A percentile compares a stretch with the other conserved stretches of the same genome.
These are phyloP conservation scores for Sylvietta virens DNA, from an alignment of 2,113 vertebrate genomes.

Conservation along the genomic window DNA sequence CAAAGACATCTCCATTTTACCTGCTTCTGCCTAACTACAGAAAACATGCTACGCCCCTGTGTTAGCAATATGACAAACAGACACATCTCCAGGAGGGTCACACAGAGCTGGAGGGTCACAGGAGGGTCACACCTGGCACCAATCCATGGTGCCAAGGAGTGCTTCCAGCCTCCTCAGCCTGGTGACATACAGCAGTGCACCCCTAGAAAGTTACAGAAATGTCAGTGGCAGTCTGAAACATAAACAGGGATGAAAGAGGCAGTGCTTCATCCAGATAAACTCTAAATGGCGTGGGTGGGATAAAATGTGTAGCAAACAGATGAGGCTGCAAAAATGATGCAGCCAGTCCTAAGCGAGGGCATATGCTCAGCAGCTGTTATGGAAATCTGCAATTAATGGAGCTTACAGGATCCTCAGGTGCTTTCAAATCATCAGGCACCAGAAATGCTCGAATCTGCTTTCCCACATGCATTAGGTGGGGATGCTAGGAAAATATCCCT, in stretches of 20 bases:
- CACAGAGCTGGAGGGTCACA: background rate
- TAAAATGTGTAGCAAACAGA: slow-evolving; percentile 17
- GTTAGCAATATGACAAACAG: background rate
- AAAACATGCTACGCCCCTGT: background rate
- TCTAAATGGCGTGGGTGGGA: background rate
- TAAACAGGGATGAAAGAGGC: background rate
- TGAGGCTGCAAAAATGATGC: slow-evolving; percentile 35
- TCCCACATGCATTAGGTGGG: slow-evolving; percentile 6
- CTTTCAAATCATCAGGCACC: background rate
- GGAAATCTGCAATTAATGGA: slow-evolving; percentile 49
- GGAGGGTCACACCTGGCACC: background rate
- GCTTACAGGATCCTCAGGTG: slow-evolving; percentile 47
- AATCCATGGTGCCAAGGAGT: background rate
- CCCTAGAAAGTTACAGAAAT: background rate
- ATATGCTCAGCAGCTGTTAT: slow-evolving; percentile 51
- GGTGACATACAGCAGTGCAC: background rate
- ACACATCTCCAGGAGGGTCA: background rate
- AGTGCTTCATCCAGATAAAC: background rate
- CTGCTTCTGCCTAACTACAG: background rate
- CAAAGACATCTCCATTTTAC: background rate
- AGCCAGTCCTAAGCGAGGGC: slow-evolving; percentile 17
- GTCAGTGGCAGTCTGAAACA: background rate
- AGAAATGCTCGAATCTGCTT: slow-evolving; percentile 1
- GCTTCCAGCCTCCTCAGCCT: background rate
- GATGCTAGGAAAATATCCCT: background rate